Base-by-base conservation (phyloP, 2,113 vertebrate genomes). In the Falcunculus frontatus region DNA sequence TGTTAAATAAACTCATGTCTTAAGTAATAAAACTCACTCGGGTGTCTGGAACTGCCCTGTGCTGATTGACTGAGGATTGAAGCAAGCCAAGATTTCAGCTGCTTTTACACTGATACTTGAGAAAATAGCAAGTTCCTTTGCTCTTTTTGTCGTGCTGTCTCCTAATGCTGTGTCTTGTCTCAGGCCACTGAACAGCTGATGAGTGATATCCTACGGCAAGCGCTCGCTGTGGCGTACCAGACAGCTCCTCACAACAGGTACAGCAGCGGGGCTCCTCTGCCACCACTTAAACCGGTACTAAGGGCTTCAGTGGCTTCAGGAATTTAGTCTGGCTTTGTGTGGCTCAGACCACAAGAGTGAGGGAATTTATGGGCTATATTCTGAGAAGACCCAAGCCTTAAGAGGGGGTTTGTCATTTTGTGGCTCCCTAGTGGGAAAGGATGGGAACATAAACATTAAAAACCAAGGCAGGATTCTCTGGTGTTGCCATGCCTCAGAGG, bases 111-210 rank as follows among this genome's bases (percentile, higher is more conserved):
- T 76, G 62, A 32, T 46, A 27, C 15, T 57, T 2, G 1, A 75
- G 35, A 22, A 52, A 69, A 62, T 17, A 67, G 12, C 42, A 5
- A 5, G 6, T 68, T 81, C 56, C 47, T 72, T 57, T 81, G 32
- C 35, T 53, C 4, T 49, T 68, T 63, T 65, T 17, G 12, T 80
- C 29, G 8, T 27, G 68, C 57, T 55, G 19, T 72, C 23, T 53
- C 41, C 50, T 94, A 23, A 95, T 10, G 26, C 13, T 56, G 5
- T 88, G 41, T 90, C 95, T 87, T 80, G 3, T 97, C 63, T 10
- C 57, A 99, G 99, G 99, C 99, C 33, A 99, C 99, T 1, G 98
- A 99, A 59, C 99, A 99, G 98, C 99, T 99, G 95, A 98, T 98
- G 96, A 99, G 97, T 42, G 99, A 99, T 84, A 97, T 99, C 94